Conservation (phyloP, 2,888 invertebrate genomes). For the Agonopterix alstromeriana region DNA sequence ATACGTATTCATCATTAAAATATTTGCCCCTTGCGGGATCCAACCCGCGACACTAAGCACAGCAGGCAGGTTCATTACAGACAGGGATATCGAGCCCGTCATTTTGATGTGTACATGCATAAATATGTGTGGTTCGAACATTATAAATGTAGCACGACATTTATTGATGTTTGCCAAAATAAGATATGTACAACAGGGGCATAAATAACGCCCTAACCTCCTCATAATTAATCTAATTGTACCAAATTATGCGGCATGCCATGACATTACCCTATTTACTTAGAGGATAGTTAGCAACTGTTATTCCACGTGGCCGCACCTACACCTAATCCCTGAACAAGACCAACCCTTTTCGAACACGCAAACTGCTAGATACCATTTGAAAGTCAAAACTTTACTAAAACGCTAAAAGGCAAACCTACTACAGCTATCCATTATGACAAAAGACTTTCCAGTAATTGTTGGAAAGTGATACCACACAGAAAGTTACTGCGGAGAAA, state of each 20-base stretch:
- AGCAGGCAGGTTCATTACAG: no score
- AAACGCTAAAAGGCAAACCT: constrained; percentile 1
- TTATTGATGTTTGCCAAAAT: constrained; percentile 15
- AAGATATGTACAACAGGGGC: background rate
- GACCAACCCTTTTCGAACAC: constrained; percentile 50
- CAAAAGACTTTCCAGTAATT: constrained; percentile 34
- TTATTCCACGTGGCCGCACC: constrained; percentile 34
- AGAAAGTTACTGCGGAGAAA: constrained; percentile 35
- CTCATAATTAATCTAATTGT: no score
- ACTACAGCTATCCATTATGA: constrained; percentile 8
- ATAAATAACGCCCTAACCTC: no score
- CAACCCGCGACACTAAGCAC: no score
- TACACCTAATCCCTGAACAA: constrained; percentile 22
- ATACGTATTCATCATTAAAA: no score
- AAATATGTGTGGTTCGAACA: no score
- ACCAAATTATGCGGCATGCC: constrained; percentile 15
- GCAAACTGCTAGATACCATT: constrained; percentile 17
- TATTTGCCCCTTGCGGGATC: no score
- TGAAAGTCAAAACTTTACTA: constrained; percentile 5
- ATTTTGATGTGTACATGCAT: no score
- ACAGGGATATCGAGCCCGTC: no score
- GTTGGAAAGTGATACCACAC: constrained; percentile 45
- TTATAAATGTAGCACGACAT: no score
- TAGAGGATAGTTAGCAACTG: constrained; percentile 26
- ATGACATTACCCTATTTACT: constrained; percentile 46